Base-by-base conservation (phyloP, 1,140 invertebrate genomes). In the Ruditapes philippinarum region DNA sequence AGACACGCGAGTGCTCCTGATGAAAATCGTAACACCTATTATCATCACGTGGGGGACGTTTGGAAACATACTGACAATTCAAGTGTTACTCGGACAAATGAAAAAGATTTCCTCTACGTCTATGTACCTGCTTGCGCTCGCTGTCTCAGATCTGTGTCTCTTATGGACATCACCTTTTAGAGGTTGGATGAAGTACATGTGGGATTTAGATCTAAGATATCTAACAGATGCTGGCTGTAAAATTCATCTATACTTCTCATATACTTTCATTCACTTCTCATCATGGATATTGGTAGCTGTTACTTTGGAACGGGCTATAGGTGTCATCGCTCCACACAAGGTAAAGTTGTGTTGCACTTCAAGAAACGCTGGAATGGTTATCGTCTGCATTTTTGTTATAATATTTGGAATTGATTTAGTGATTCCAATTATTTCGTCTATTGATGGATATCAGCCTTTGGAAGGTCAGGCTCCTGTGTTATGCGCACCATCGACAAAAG, bases 241-340 rank as follows among this genome's bases (percentile, higher is more conserved):
- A 65, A 17, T 89, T 0, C 90, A 91, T 11, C 42, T 79, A 0
- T 93, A 78, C 78, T 28, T 90, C 12, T 78, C 90, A 11, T 92
- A 92, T 68, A 40, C 80, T 9, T 40, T 79, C 0, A 22, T 88
- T 7, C 79, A 92, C 31, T 74, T 74, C 17, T 93, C 93, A 1
- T 79, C 92, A 2, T 94, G 93, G 93, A 76, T 91, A 0, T 60
- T 93, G 1, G 93, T 92, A 17, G 78, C 89, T 3, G 92, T 94
- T 45, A 93, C 93, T 17, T 40, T 89, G n/a, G 93, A 94, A 36
- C 65, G 93, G 1, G 68, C 89, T 17, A 79, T 91, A 7, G 89
- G 90, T 22, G 91, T 93, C 0, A 83, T 89, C 33, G 49, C 91
- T 42, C 93, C 93, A 0, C 91, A 92, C 36, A 88, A 88, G 17